These are phyloP conservation scores for Vanessa atalanta DNA, from an alignment of 1,140 invertebrate genomes.

Conservation along the genomic window DNA sequence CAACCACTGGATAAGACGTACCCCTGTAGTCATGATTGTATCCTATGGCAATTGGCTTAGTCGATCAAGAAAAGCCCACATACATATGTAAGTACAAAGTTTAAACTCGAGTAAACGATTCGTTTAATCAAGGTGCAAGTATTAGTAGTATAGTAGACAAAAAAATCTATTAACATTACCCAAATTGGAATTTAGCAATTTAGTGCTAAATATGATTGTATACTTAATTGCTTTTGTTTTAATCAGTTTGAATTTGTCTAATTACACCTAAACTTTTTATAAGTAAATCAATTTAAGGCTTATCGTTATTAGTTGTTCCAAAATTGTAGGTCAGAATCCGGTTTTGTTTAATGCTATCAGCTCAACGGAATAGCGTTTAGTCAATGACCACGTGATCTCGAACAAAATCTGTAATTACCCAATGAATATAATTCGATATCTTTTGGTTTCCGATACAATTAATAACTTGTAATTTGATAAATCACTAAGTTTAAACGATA, in stretches of 20 bases:
- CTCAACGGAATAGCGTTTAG: not conserved
- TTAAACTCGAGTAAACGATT: too few species aligned
- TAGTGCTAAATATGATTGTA: too few species aligned
- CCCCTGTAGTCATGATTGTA: too few species aligned
- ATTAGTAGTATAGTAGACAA: too few species aligned
- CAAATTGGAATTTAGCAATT: too few species aligned
- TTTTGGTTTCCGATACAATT: conserved; percentile 5
- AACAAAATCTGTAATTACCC: conserved; percentile 1
- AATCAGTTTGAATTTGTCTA: not conserved
- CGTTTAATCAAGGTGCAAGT: too few species aligned
- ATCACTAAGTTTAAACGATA: not conserved
- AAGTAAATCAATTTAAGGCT: not conserved
- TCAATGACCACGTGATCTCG: conserved; percentile 18
- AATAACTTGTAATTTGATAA: not conserved
- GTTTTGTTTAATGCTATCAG: not conserved
- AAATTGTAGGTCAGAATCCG: conserved; percentile 7
- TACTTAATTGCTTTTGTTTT: too few species aligned
- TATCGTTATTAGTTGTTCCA: not conserved
- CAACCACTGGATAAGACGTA: too few species aligned
- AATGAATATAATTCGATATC: conserved; percentile 16
- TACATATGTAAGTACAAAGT: too few species aligned
- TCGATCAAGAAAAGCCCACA: too few species aligned
- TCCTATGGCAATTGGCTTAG: too few species aligned
- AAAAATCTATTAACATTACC: too few species aligned
- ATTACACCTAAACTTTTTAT: not conserved